Base-by-base conservation (phyloP, 2,113 vertebrate genomes). In the Pholis gunnellus region DNA sequence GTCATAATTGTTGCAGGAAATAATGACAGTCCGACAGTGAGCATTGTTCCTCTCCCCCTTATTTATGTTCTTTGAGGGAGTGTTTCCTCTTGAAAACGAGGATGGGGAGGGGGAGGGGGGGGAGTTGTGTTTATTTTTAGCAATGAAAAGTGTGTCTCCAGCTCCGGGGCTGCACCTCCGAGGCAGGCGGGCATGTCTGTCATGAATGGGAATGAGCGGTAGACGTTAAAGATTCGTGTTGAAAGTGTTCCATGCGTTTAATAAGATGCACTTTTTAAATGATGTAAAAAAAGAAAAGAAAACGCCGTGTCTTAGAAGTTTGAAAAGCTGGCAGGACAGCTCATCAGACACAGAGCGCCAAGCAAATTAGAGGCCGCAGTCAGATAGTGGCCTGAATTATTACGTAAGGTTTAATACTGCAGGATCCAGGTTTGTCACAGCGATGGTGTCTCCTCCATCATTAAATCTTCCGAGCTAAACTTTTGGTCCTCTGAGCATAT, bases 111-210 rank as follows among this genome's bases (percentile, higher is more conserved):
- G 59, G 25, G n/a, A 38, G 40, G 20, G 38, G 59, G 20, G n/a
- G 34, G 64, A 72, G 72, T 76, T 68, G 27, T 27, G 73, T 78
- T 81, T 91, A 91, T 89, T 88, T 91, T 88, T 87, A 84, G 84
- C 48, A 22, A 20, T n/a, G 18, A 79, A 75, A 87, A 83, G 54
- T 77, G 42, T 78, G 76, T 85, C 83, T 86, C 14, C 17, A 44
- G 76, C 80, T 77, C 17, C 3, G 22, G 64, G 70, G 64, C 71
- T 77, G 75, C 44, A 81, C 76, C 73, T 82, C 65, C 0, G 36
- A 91, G 85, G 78, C 74, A 82, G 1, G 5, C 25, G 18, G 57
- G 22, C 75, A 57, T 4, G 54, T 20, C 48, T 75, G 78, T 85
- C 79, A 34, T 72, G 44, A 81, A 83, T 48, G 29, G 38, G 25